Evolutionary conservation across 2,797 vertebrate species (phyloP), one percentile per base, ranked within the genome.

Genomic region (Leptodactylus fallax): DNA sequence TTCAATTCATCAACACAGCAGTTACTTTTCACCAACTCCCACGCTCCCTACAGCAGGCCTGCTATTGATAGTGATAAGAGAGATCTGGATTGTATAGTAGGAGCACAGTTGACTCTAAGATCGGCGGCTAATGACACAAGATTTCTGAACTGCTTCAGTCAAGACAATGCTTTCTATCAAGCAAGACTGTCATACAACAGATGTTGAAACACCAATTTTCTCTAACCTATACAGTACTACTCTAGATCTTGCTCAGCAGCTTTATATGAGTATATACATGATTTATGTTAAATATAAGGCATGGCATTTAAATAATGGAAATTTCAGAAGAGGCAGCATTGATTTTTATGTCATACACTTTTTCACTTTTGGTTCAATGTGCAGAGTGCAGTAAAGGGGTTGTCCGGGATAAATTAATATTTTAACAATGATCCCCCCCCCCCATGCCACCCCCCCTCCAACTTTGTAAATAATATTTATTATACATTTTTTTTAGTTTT

Each of bases 1-100:
- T 81, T 81, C 58, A 81, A 81, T 63, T 81, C 36, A 81, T 81
- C 79, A 81, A 81, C 80, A 82, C 80, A 82, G 80, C 61, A 69
- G 61, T n/a, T 23, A 51, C 47, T 14, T 82, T 53, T 82, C 23
- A 82, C 47, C 45, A 67, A 49, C 80, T 49, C 61, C 61, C 67
- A 82, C 47, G 61, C 61, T 67, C 8, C 49, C 65, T 23, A 23
- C 80, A 16, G 80, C 36, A 49, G 80, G 45, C 21, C 47, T 51
- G 80, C 21, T 82, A 82, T 67, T 82, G 80, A 69, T 82, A 67
- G 47, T 83, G 63, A 83, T 83, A 83, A 69, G 63, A 83, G 63
- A 69, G 47, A 36, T 13, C 3, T 14, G 49, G 63, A 69, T 53
- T 49, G 81, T 69, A 8, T 17, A 25, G 63, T 12, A 55, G 47